Conservation (phyloP, 2,888 invertebrate species). For the Cryptocheilus praepositus region DNA sequence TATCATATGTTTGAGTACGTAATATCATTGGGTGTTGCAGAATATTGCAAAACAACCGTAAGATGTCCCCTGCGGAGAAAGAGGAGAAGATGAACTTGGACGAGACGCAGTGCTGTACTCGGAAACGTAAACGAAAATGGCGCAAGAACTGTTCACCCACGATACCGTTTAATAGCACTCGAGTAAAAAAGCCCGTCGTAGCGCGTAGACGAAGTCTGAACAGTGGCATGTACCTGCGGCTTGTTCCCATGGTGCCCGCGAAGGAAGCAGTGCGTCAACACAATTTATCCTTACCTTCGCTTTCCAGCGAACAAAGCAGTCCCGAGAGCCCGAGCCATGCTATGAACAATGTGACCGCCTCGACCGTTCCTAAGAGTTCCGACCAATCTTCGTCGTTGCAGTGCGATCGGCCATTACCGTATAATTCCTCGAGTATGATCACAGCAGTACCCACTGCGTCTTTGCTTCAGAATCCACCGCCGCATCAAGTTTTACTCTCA, state of each 20-base stretch:
- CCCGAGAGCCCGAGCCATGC: constrained; percentile 60
- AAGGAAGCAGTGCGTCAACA: background rate
- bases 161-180: constrained; percentile 21
- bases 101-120: constrained; percentile 68
- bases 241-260: background rate
- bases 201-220: constrained; percentile 25
- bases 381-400: background rate
- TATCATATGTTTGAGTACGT: too few species aligned
- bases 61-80: constrained; percentile 57
- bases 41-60: constrained; percentile 59
- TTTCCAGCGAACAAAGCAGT: constrained; percentile 66
- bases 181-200: background rate
- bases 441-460: constrained; percentile 29
- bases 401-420: constrained; percentile 2
- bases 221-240: background rate
- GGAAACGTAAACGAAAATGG: constrained; percentile 64
- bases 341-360: background rate
- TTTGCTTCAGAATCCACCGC: constrained; percentile 19
- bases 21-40: constrained; percentile 42
- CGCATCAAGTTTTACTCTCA: background rate
- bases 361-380: constrained; percentile 4
- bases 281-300: constrained; percentile 1
- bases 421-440: constrained; percentile 20
- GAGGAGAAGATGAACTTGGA: constrained; percentile 68
- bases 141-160: constrained; percentile 48